Evolutionary conservation across 2,888 invertebrate genomes (phyloP).

Genomic region (Leptinotarsa rubiginosa): DNA sequence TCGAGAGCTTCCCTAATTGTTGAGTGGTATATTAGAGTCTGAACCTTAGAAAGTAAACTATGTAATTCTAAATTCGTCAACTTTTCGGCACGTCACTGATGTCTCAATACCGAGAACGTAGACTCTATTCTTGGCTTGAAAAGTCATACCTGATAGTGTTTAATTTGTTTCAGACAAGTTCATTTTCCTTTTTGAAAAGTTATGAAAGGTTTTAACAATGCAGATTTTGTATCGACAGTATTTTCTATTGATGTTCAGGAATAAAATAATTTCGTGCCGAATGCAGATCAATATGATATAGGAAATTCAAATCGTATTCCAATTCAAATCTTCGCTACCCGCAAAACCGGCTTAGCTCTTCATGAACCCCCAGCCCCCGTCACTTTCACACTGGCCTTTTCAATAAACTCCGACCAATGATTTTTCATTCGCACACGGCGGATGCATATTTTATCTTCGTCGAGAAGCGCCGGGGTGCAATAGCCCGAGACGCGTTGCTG

Average conservation of each 20-base stretch:
- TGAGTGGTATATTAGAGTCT: too few species aligned
- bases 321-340: neutral
- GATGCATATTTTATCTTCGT: slow-evolving; percentile 2
- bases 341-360: neutral
- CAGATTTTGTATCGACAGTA: neutral
- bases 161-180: too few species aligned
- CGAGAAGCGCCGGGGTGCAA: neutral
- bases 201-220: too few species aligned
- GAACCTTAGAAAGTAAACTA: too few species aligned
- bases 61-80: too few species aligned
- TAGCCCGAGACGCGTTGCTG: slow-evolving; percentile 1
- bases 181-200: too few species aligned
- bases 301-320: neutral
- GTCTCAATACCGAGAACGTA: too few species aligned
- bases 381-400: neutral
- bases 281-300: neutral
- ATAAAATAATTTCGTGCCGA: too few species aligned
- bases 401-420: slow-evolving; percentile 3
- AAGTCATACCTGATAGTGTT: too few species aligned
- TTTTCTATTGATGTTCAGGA: neutral
- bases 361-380: neutral
- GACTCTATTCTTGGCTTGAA: too few species aligned
- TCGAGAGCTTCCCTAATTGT: too few species aligned
- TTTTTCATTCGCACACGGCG: neutral
- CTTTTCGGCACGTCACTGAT: too few species aligned